Base-by-base conservation (phyloP, 2,113 vertebrate species). In the Hymenochirus boettgeri region DNA sequence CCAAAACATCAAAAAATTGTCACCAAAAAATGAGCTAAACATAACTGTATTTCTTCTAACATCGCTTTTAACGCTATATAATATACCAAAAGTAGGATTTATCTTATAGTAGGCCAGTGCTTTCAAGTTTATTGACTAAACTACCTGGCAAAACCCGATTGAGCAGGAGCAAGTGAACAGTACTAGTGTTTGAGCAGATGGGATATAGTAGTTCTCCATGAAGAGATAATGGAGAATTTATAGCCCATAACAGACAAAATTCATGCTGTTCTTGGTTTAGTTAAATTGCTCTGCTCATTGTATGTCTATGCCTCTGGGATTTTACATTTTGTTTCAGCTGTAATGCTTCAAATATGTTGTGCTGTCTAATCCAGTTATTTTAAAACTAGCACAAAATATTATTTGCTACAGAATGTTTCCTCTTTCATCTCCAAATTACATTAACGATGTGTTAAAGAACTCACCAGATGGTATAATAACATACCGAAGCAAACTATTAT, bases 201-300 rank as follows among this genome's bases (percentile, higher is more conserved):
- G 39, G 39, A 13, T 42, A 42, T 42, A 15, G 39, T 42, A 18
- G 39, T n/a, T 42, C 39, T 42, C 39, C 17, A 42, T 42, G 39
- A 42, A 42, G 39, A 42, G 39, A 42, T 42, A 42, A 42, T 42
- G 39, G 39, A 42, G 39, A 42, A 42, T 42, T 42, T 42, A 42
- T 42, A 42, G 39, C 39, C 39, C 39, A 42, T 42, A 42, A 42
- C 39, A 42, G 12, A 5, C 39, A n/a, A 17, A 17, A 18, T 42
- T 42, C 39, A n/a, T 42, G 39, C 39, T 42, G 39, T 42, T 42
- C 15, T 12, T 42, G 39, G 39, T 18, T 42, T 42, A 42, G 39
- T 42, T 42, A 42, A 42, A 42, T 42, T 42, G n/a, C 39, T 42
- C 39, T 42, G 17, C 39, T 42, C 39, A 42, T 42, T 15, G 15